Evolutionary conservation across 2,797 vertebrate species (phyloP).

Genomic region (Salarias fasciatus): DNA sequence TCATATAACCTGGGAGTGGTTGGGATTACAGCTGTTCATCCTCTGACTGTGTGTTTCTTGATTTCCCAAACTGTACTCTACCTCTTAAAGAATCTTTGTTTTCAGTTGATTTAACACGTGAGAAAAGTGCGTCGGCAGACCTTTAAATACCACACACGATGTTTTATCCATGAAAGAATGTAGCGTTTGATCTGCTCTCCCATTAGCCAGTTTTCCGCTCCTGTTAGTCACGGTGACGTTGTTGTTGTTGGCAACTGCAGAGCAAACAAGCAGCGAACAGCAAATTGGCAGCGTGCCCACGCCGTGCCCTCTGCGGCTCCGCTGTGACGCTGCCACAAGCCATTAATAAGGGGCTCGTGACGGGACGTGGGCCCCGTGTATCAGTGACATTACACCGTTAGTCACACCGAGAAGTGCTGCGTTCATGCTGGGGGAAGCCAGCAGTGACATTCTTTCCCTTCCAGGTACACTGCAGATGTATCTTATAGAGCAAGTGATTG

Average conservation of each 20-base stretch:
- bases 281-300: constrained; percentile 64
- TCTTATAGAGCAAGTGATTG: too few relatives aligned
- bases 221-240: constrained; percentile 67
- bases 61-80: background rate
- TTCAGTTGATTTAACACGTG: constrained; percentile 28
- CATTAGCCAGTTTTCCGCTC: constrained; percentile 66
- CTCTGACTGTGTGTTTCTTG: background rate
- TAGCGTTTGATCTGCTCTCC: constrained; percentile 55
- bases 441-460: background rate
- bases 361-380: constrained; percentile 32
- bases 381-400: constrained; percentile 23
- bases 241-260: constrained; percentile 64
- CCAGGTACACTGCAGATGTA: too few relatives aligned
- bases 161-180: constrained; percentile 62
- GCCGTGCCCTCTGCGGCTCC: constrained; percentile 57
- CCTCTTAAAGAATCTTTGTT: constrained; percentile 2
- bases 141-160: constrained; percentile 50
- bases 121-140: background rate
- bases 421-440: background rate
- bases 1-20: too few relatives aligned
- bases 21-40: too few relatives aligned
- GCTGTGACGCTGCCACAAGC: constrained; percentile 54
- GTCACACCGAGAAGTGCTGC: background rate
- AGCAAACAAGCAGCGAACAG: constrained; percentile 58
- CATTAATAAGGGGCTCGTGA: constrained; percentile 46